Conservation (phyloP, 2,888 invertebrate species). For the Ferdinandea cuprea region DNA sequence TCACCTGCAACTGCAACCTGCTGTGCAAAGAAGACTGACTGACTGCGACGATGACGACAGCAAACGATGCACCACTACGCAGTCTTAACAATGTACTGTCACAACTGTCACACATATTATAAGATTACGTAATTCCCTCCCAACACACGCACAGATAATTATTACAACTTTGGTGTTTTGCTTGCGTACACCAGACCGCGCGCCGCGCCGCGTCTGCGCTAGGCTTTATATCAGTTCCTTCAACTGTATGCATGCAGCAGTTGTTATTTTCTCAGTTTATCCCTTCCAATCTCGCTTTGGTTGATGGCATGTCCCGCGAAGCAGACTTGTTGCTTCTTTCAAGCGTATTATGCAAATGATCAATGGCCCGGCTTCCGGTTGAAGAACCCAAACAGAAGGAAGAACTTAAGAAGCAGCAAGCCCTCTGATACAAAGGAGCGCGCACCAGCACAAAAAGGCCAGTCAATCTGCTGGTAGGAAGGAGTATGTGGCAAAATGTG, state of each 20-base stretch:
- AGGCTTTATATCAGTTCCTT: constrained; percentile 65
- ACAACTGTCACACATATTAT: constrained; percentile 72
- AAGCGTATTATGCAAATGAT: constrained; percentile 72
- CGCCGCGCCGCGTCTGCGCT: constrained; percentile 17
- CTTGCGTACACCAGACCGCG: too few relatives aligned
- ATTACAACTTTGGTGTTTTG: too few relatives aligned
- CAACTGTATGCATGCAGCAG: constrained; percentile 63
- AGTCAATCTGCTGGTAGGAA: constrained; percentile 33
- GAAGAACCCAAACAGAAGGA: constrained; percentile 19
- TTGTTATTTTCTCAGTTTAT: constrained; percentile 51
- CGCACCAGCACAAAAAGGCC: constrained; percentile 30
- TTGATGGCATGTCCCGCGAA: constrained; percentile 20
- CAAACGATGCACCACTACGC: constrained; percentile 48
- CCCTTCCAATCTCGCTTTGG: constrained; percentile 14
- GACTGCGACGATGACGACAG: constrained; percentile 22
- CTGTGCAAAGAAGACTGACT: too few relatives aligned
- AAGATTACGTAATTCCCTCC: constrained; percentile 61
- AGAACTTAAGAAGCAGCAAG: constrained; percentile 15
- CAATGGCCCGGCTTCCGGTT: constrained; percentile 71
- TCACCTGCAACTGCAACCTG: constrained; percentile 67
- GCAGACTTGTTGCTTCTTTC: constrained; percentile 54
- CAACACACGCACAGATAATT: constrained; percentile 13
- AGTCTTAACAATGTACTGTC: constrained; percentile 68
- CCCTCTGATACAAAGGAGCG: not conserved
- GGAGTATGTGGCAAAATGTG: too few relatives aligned